phyloP scores from a whole-genome alignment of 2,888 invertebrate genomes.

The Drosophila falleni region DNA sequence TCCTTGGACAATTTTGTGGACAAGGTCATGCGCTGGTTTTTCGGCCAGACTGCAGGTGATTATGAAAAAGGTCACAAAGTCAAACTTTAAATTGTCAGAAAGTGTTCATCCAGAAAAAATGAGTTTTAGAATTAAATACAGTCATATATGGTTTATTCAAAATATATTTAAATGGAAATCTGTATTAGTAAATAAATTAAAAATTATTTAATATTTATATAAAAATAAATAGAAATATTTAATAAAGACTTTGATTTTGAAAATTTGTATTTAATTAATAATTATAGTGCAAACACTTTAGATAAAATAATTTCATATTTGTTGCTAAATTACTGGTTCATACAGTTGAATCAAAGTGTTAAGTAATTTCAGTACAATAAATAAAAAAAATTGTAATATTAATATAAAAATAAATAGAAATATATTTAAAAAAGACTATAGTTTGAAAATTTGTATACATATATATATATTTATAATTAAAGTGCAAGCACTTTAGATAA shows the following conservation, averaged over 20 bases:
- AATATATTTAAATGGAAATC: too few relatives aligned
- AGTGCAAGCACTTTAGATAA: not conserved
- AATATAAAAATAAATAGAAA: not conserved
- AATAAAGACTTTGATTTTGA: too few relatives aligned
- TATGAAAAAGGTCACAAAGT: constrained; percentile 66
- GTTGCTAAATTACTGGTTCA: not conserved
- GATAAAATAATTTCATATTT: not conserved
- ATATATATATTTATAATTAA: not conserved
- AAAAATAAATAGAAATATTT: too few relatives aligned
- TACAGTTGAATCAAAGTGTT: not conserved
- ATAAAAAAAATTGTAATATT: not conserved
- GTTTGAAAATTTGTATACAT: too few relatives aligned
- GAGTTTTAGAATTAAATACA: too few relatives aligned
- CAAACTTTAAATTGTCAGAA: constrained; percentile 31
- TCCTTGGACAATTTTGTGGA: constrained; percentile 34
- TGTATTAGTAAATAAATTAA: not conserved
- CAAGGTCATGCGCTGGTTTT: constrained; percentile 49
- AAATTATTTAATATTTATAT: not conserved
- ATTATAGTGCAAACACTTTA: not conserved
- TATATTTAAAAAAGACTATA: too few relatives aligned
- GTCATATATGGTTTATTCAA: too few relatives aligned
- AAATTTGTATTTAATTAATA: not conserved
- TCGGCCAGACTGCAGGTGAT: constrained; percentile 58
- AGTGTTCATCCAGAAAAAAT: constrained; percentile 18
- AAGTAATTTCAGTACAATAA: not conserved